Percentiles rank a stretch among this genome's conserved stretches.
Conservation (phyloP, 2,113 vertebrate species). For the Lycocorax pyrrhopterus region DNA sequence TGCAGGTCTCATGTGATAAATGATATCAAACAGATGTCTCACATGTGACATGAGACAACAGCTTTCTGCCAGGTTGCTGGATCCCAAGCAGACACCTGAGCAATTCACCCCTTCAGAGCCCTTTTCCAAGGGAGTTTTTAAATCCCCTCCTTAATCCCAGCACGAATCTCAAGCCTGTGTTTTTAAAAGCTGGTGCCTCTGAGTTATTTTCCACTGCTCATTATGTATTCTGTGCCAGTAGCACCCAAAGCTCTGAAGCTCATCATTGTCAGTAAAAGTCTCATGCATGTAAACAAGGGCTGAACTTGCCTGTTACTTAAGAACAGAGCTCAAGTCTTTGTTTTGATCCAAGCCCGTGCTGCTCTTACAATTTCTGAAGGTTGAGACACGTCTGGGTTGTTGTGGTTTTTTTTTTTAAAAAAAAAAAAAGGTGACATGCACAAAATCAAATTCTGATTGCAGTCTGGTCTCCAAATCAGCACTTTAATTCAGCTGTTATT, state of each 20-base stretch:
- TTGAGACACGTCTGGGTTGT: not conserved
- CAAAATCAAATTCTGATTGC: conserved; percentile 7
- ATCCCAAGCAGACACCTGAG: not conserved
- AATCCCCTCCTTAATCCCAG: not conserved
- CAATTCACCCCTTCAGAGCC: not conserved
- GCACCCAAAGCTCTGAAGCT: not conserved
- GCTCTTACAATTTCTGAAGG: conserved; percentile 20
- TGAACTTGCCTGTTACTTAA: conserved; percentile 35
- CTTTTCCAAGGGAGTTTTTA: not conserved
- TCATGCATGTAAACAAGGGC: conserved; percentile 31
- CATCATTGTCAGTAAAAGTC: conserved; percentile 26
- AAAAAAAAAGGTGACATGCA: not conserved
- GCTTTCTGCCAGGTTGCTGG: not conserved
- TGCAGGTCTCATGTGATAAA: not conserved
- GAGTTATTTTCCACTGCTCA: conserved; percentile 6
- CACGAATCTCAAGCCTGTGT: not conserved
- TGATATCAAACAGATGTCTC: not conserved
- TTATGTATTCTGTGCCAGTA: not conserved
- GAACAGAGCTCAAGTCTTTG: not conserved
- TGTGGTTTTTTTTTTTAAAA: not conserved
- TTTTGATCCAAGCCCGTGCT: not conserved
- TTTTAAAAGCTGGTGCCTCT: not conserved
- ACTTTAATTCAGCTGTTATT: not conserved
- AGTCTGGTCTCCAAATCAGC: not conserved
- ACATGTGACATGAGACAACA: not conserved